phyloP scores from a whole-genome alignment of 2,888 invertebrate species.

The Chalcis sispes region DNA sequence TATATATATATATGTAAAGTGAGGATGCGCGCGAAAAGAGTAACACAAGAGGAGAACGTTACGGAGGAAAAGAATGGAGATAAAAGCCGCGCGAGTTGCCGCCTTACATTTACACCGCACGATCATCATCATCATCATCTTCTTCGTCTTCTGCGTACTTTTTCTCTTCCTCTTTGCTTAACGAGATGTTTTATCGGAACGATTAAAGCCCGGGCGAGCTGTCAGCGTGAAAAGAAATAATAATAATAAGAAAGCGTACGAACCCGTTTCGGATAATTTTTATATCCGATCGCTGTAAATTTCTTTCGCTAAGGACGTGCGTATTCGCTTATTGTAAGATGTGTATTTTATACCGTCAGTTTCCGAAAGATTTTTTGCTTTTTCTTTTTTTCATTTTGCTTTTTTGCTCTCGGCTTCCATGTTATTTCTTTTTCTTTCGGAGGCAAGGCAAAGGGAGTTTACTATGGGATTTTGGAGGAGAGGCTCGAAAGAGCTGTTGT shows the following conservation, averaged over 20 bases:
- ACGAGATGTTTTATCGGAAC: slow-evolving; percentile 40
- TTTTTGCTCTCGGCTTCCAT: too few species aligned
- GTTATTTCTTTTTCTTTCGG: too few species aligned
- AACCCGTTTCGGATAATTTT: background rate
- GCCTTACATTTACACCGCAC: slow-evolving; percentile 33
- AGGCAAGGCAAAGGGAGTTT: too few species aligned
- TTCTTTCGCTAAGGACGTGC: background rate
- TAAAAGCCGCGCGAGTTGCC: slow-evolving; percentile 40
- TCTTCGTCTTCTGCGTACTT: too few species aligned
- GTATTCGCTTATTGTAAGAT: too few species aligned
- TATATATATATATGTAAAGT: too few species aligned
- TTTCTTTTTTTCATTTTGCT: too few species aligned
- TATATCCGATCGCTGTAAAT: background rate
- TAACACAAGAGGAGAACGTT: background rate
- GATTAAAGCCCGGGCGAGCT: slow-evolving; percentile 38
- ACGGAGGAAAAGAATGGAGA: slow-evolving; percentile 30
- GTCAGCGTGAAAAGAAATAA: slow-evolving; percentile 40
- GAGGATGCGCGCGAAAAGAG: slow-evolving; percentile 13
- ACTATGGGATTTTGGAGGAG: too few species aligned
- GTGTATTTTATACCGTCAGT: too few species aligned
- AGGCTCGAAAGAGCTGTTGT: too few species aligned
- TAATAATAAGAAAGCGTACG: background rate
- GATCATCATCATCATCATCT: slow-evolving; percentile 20
- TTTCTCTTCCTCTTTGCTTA: background rate
- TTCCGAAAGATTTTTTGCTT: too few species aligned